Evolutionary conservation across 2,888 invertebrate genomes (phyloP), one percentile per base, ranked within the genome.

Genomic region (Cheilosia urbana): DNA sequence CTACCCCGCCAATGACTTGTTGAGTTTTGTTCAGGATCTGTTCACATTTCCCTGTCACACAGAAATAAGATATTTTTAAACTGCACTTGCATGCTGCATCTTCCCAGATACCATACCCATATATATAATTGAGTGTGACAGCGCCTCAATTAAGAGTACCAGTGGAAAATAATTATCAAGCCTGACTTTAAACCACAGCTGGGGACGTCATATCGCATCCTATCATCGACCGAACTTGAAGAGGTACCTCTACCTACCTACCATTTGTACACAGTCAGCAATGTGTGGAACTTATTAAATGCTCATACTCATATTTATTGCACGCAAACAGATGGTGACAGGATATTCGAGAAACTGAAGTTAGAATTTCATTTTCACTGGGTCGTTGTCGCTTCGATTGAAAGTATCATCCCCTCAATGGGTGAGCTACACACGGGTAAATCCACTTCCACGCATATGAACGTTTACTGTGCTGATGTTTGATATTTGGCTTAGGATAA

Each of bases 61-160:
- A 69, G 77, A 62, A 77, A 77, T 69, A 60, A 60, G 77, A 77
- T 68, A 77, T 45, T 58, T 76, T 68, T 77, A 60, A 49, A 62
- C 27, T 47, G 13, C 47, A 42, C 15, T 37, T 47, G 47, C 47
- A 47, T 47, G 9, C 17, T 45, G 37, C 37, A 13, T 17, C 45
- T 6, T 42, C 30, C 15, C 15, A 1, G 34, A 24, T 42, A n/a
- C 15, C 15, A n/a, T 57, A 1, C 30, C 30, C 30, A 30, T 30
- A 9, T 9, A 30, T 9, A 30, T 2, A 30, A 42, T 45, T 60
- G 15, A 34, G 11, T 15, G 58, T 19, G 17, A 15, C 21, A 21
- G 7, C 21, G 45, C 45, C 4, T 24, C 21, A 53, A 53, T 21
- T 21, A 21, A 15, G 37, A 27, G 45, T 11, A 27, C 9, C 24